Conservation (phyloP, 2,113 vertebrate species). For the Tonatia bakeri region DNA sequence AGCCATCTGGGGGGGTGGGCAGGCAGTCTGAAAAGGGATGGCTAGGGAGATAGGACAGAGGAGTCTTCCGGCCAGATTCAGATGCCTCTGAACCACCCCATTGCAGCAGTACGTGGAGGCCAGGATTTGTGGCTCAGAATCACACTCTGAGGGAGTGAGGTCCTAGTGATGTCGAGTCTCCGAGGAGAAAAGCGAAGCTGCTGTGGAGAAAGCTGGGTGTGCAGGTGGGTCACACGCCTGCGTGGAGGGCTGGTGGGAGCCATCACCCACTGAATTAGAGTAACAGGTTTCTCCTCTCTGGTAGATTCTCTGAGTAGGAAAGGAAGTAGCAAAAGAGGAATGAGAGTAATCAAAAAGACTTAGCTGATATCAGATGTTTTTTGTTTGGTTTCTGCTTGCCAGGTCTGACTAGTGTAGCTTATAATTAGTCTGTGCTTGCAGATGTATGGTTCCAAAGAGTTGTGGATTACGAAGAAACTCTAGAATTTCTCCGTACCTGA, state of each 20-base stretch:
- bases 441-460: conserved; percentile 87
- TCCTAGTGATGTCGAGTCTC: background rate
- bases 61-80: background rate
- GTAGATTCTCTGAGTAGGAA: conserved; percentile 42
- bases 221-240: background rate
- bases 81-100: background rate
- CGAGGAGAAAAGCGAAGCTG: background rate
- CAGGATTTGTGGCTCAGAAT: conserved; percentile 3
- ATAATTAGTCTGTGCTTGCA: conserved; percentile 94
- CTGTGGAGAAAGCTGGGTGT: background rate
- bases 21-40: background rate
- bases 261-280: conserved; percentile 32
- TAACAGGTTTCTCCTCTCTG: conserved; percentile 49
- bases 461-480: conserved; percentile 87
- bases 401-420: conserved; percentile 90
- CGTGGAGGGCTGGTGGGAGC: background rate
- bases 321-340: conserved; percentile 63
- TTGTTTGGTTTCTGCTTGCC: conserved; percentile 86
- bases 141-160: background rate
- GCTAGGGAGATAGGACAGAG: background rate
- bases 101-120: background rate
- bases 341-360: conserved; percentile 69
- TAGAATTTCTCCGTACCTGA: conserved; percentile 96
- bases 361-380: conserved; percentile 86
- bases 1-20: background rate